These are phyloP conservation scores for Halcyon senegalensis DNA, from an alignment of 2,113 vertebrate species.

Conservation along the genomic window DNA sequence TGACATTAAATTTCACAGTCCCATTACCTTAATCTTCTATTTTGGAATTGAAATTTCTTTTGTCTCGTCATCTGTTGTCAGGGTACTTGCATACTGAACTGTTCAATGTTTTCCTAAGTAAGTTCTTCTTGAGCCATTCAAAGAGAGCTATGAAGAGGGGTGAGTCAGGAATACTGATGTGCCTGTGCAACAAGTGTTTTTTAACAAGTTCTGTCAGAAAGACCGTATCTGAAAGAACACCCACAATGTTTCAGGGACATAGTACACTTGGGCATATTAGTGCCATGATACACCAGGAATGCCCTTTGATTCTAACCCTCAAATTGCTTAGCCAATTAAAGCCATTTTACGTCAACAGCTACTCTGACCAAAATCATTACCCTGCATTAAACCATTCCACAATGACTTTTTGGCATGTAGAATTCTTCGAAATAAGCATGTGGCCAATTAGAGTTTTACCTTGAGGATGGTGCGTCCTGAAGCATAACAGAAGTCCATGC, in stretches of 20 bases:
- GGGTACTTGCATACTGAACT: neutral
- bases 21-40: neutral
- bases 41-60: neutral
- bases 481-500: neutral
- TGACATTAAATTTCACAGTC: neutral
- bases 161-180: neutral
- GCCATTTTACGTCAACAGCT: neutral
- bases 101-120: neutral
- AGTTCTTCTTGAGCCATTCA: neutral
- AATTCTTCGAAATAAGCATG: neutral
- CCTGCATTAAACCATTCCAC: neutral
- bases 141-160: neutral
- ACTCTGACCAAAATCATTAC: neutral
- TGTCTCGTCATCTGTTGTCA: neutral
- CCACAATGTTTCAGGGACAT: fast-evolving
- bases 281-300: neutral
- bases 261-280: fast-evolving
- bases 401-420: neutral
- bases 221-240: neutral
- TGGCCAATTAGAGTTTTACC: neutral
- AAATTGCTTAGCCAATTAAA: neutral
- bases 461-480: fast-evolving
- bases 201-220: neutral
- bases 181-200: fast-evolving
- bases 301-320: neutral